These are phyloP conservation scores for Hypanus sabinus DNA, from an alignment of 2,113 vertebrate genomes.

Conservation along the genomic window DNA sequence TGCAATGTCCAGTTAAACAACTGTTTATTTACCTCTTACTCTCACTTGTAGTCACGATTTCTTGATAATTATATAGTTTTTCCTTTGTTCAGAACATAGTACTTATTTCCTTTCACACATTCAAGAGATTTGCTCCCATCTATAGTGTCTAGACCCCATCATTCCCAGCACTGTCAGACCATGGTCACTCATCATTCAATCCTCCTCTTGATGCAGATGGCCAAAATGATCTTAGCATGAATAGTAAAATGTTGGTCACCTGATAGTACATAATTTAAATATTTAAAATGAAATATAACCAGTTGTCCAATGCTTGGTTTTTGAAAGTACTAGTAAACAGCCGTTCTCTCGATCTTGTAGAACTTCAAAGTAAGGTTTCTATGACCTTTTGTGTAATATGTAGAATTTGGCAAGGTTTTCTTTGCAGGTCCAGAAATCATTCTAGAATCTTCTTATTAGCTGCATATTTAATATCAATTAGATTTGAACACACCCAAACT, in stretches of 20 bases:
- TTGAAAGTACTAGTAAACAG: background rate
- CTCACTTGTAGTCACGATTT: background rate
- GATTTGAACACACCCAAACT: background rate
- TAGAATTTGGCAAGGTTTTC: background rate
- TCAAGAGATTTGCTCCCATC: background rate
- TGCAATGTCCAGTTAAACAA: background rate
- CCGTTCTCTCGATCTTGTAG: background rate
- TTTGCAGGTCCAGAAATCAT: background rate
- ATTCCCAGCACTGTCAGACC: background rate
- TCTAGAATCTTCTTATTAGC: background rate
- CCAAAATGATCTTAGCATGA: background rate
- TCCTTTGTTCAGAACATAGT: background rate
- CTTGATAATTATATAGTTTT: background rate
- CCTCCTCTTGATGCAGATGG: background rate
- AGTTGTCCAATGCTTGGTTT: background rate
- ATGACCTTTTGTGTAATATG: background rate
- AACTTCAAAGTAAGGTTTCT: background rate
- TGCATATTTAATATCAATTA: background rate
- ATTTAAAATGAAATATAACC: background rate
- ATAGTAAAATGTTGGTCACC: background rate
- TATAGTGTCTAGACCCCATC: background rate
- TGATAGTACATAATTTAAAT: background rate
- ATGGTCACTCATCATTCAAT: background rate
- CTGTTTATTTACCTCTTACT: background rate
- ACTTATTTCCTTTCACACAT: background rate